A percentile compares a stretch with the other conserved stretches of the same genome.
Evolutionary conservation across 2,113 vertebrate genomes (phyloP).

Genomic region (Polypterus bichir): DNA sequence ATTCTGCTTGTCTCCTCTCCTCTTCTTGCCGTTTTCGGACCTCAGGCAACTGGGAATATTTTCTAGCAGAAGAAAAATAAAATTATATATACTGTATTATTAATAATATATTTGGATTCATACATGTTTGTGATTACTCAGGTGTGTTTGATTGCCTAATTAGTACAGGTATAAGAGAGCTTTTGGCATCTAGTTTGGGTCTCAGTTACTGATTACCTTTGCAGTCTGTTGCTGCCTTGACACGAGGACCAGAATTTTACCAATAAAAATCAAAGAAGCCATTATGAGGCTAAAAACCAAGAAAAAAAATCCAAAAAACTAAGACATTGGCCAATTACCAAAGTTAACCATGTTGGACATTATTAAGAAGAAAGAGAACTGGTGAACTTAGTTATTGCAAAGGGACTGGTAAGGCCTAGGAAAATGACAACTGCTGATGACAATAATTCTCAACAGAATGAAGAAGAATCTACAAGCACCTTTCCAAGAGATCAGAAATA

Average conservation of each 20-base stretch:
- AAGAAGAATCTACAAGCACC: too few relatives aligned
- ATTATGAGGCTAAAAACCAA: background rate
- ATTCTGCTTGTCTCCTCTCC: constrained; percentile 62
- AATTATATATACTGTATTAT: background rate
- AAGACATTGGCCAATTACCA: background rate
- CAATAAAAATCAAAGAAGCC: too few relatives aligned
- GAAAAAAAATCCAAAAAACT: background rate
- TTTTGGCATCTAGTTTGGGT: too few relatives aligned
- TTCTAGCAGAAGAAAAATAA: constrained; percentile 38
- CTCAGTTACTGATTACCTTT: background rate
- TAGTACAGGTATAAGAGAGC: too few relatives aligned
- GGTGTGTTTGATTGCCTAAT: too few relatives aligned
- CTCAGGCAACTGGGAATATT: constrained; percentile 82
- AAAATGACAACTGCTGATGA: too few relatives aligned
- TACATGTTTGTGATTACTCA: too few relatives aligned
- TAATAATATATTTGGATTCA: too few relatives aligned
- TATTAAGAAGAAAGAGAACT: background rate
- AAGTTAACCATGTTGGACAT: background rate
- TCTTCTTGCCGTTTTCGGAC: constrained; percentile 63
- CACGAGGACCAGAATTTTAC: background rate
- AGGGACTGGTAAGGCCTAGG: background rate
- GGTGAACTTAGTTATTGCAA: background rate
- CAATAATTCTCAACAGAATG: too few relatives aligned
- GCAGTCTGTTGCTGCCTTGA: background rate
- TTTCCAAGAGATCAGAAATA: too few relatives aligned